A percentile compares a stretch with the other conserved stretches of the same genome.
Evolutionary conservation across 2,113 vertebrate genomes (phyloP).

Genomic region (Potamarius usumacintae): DNA sequence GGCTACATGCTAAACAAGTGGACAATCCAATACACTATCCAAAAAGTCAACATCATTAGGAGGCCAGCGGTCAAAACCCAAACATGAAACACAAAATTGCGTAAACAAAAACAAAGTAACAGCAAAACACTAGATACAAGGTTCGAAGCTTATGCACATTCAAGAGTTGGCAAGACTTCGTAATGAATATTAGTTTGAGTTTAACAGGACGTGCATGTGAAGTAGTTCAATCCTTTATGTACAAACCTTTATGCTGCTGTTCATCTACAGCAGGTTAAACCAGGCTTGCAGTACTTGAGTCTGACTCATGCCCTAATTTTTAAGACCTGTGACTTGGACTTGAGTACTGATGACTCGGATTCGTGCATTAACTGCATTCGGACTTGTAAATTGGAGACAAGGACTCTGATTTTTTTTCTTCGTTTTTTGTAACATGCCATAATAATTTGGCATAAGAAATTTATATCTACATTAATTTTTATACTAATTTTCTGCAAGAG

Average conservation of each 20-base stretch:
- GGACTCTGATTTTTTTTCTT: no score
- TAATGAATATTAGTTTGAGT: background rate
- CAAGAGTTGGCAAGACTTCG: background rate
- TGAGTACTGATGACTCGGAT: no score
- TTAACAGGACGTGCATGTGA: background rate
- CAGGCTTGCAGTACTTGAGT: no score
- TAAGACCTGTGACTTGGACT: no score
- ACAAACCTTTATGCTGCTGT: background rate
- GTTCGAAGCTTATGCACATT: background rate
- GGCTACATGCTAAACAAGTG: background rate
- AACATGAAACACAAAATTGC: background rate
- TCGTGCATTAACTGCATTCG: no score
- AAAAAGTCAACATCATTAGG: background rate
- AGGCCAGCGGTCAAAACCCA: background rate
- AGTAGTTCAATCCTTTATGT: background rate
- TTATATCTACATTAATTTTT: no score
- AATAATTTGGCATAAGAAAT: no score
- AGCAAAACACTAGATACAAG: background rate
- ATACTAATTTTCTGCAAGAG: no score
- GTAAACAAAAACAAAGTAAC: background rate
- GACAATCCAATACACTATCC: background rate
- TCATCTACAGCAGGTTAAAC: background rate
- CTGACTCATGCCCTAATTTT: no score
- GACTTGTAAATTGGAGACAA: no score
- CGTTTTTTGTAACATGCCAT: no score